Conservation (phyloP, 2,113 vertebrate genomes). For the Hippocampus guttulatus region DNA sequence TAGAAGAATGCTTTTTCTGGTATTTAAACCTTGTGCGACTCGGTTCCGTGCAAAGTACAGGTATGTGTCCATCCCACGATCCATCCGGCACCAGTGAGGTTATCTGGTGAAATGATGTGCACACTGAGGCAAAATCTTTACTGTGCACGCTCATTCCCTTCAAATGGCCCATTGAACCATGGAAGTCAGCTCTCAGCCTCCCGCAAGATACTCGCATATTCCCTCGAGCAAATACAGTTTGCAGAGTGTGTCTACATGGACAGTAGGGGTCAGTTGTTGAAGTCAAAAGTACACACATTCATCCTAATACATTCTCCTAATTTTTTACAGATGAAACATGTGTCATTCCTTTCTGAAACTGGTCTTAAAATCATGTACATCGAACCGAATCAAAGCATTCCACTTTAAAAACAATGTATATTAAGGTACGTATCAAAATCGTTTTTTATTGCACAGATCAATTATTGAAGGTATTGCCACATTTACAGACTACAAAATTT, state of each 20-base stretch:
- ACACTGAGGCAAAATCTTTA: conserved; percentile 36
- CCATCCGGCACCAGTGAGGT: conserved; percentile 9
- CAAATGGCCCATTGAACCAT: conserved; percentile 42
- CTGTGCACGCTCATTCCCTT: conserved; percentile 34
- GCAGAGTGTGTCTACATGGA: conserved; percentile 19
- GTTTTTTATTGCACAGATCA: no score
- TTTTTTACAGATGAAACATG: background rate
- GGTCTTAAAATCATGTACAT: no score
- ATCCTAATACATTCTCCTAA: background rate
- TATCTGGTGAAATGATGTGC: conserved; percentile 39
- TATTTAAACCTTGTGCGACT: conserved; percentile 12
- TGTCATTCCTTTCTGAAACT: no score
- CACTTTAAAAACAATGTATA: no score
- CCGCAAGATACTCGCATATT: conserved; percentile 12
- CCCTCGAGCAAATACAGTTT: conserved; percentile 36
- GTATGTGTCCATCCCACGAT: conserved; percentile 31
- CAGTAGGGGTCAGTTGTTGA: conserved; percentile 40
- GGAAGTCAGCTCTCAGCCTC: conserved; percentile 15
- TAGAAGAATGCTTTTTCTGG: conserved; percentile 11
- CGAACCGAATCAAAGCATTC: no score
- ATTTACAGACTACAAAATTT: no score
- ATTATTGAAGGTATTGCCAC: no score
- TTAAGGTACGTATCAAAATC: no score
- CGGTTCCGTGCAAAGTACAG: background rate
- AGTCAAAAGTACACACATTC: conserved; percentile 13